These are phyloP conservation scores for Actinopyga echinites DNA, from an alignment of 53 echinoderm and acorn worm genomes.

Conservation along the genomic window DNA sequence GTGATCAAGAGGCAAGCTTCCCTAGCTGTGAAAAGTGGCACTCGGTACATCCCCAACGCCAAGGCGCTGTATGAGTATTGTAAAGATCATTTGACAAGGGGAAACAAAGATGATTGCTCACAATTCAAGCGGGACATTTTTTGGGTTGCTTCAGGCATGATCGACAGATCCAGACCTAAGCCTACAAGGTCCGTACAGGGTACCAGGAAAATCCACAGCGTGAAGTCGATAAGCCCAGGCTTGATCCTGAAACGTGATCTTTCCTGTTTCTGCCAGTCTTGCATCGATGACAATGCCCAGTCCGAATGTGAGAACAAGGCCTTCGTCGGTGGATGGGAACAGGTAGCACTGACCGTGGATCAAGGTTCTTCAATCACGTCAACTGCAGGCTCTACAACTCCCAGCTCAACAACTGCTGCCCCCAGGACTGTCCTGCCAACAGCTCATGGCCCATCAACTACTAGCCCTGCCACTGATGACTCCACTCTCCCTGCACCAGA, in stretches of 20 bases:
- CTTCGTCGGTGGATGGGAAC: neutral
- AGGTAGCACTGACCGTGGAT: neutral
- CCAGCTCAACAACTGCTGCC: neutral
- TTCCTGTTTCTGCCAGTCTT: neutral
- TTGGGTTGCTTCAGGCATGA: neutral
- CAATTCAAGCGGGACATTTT: constrained; percentile 14
- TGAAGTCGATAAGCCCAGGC: neutral
- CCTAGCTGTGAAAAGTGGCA: constrained; percentile 5
- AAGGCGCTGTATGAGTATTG: neutral
- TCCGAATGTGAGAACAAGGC: neutral
- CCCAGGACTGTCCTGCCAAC: neutral
- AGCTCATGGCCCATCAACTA: neutral
- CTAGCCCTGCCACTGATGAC: neutral
- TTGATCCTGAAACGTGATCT: neutral
- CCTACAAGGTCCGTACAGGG: neutral
- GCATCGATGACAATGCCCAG: neutral
- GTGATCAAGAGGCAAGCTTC: neutral
- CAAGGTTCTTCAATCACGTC: neutral
- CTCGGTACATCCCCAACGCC: neutral
- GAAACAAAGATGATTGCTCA: neutral
- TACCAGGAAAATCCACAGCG: neutral
- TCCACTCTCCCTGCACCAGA: neutral
- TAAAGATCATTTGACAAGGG: neutral
- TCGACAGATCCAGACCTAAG: neutral
- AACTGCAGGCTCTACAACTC: neutral